Evolutionary conservation across 2,888 invertebrate genomes (phyloP), one percentile per base, ranked within the genome.

Genomic region (Dendrolimus pini): DNA sequence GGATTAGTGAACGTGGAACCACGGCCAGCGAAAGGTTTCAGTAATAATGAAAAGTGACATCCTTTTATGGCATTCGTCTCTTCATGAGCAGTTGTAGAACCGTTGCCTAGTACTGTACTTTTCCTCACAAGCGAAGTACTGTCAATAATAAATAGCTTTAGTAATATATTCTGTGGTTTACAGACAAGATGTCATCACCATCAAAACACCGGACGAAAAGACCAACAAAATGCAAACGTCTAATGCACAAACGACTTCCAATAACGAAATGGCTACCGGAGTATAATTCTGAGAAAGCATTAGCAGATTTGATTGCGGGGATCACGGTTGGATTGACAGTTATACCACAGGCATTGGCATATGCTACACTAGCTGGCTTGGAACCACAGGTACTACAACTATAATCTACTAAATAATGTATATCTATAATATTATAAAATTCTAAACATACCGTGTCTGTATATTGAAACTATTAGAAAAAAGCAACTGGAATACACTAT

Each of bases 321-420:
- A 89, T 98, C 60, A 98, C 98, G 1, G 98, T 98, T 1, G 98
- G 97, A 0, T 92, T 98, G 41, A 98, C 97, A 0, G 96, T 98
- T 54, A 95, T 98, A 89, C 98, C 98, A 0, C 98, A 98, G 79
- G 97, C 96, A 9, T 85, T 98, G 66, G 98, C 98, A 0, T 98
- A 98, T 79, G 97, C 98, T 7, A 95, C 96, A 12, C 87, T 98
- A 59, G 98, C 97, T 41, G 97, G 97, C 55, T 86, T 98, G 57
- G 94, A 95, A 76, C 96, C 96, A 47, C 96, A 96, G 93, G 96
- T 95, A 90, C 12, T 7, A 1, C 10, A 47, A 47, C 9, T 47
- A 9, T 47, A 12, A 30, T 30, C 30, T 30, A 30, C 30, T 30
- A 30, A 30, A 30, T 30, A 30, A 30, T 30, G 30, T 30, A 3